A percentile compares a stretch with the other conserved stretches of the same genome.
Conservation (phyloP, 2,113 vertebrate genomes). For the Aegotheles bennettii region DNA sequence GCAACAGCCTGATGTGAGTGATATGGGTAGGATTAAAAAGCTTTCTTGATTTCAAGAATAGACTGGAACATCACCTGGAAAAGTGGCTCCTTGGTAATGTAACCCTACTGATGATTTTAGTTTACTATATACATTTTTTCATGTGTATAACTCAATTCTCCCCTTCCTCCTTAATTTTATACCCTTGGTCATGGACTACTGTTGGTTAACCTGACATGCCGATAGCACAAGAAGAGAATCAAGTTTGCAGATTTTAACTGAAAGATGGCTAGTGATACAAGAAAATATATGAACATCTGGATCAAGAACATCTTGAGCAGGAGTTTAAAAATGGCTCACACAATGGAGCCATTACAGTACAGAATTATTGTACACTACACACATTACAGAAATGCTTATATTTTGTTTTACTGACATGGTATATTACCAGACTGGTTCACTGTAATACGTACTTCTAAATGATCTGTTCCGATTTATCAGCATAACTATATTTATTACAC, state of each 20-base stretch:
- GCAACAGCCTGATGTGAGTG: neutral
- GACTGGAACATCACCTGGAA: neutral
- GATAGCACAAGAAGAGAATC: neutral
- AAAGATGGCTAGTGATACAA: neutral
- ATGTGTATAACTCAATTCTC: neutral
- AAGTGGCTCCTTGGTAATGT: neutral
- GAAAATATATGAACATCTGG: neutral
- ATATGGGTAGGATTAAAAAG: neutral
- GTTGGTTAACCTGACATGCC: neutral
- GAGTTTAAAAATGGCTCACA: neutral
- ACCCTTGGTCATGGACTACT: neutral
- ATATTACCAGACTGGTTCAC: neutral
- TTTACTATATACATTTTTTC: neutral
- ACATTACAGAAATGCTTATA: neutral
- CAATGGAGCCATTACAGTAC: neutral
- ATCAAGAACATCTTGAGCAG: neutral
- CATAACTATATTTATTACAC: neutral
- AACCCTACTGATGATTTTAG: neutral
- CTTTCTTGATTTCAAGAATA: neutral
- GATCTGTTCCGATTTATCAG: neutral
- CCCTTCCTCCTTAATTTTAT: neutral
- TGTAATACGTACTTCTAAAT: neutral
- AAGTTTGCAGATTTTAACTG: neutral
- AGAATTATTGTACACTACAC: neutral
- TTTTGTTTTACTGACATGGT: neutral